phyloP scores from a whole-genome alignment of 2,888 invertebrate genomes.

The Xestia ashworthii region DNA sequence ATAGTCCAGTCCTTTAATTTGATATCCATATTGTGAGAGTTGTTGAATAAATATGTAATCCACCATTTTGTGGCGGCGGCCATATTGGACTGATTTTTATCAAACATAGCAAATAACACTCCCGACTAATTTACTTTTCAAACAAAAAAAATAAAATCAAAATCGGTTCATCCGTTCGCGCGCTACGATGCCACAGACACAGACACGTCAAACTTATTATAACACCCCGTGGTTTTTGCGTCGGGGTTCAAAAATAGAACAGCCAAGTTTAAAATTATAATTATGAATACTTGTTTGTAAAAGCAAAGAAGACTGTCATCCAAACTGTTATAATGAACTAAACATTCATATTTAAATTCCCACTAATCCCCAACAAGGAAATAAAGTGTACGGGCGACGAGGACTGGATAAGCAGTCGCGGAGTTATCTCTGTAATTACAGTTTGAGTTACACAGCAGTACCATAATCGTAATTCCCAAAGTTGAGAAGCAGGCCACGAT shows the following conservation, averaged over 20 bases:
- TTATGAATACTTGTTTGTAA: background rate
- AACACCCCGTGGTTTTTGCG: too few relatives aligned
- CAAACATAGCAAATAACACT: too few relatives aligned
- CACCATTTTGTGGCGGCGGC: too few relatives aligned
- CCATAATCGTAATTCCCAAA: conserved; percentile 76
- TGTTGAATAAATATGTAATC: too few relatives aligned
- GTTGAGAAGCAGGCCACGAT: conserved; percentile 67
- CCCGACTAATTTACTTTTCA: too few relatives aligned
- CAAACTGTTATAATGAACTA: background rate
- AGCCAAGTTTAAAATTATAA: background rate
- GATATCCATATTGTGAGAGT: too few relatives aligned
- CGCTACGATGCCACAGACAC: too few relatives aligned
- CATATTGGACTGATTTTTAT: too few relatives aligned
- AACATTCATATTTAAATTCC: conserved; percentile 26
- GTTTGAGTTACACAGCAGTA: conserved; percentile 71
- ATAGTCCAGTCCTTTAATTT: too few relatives aligned
- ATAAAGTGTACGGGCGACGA: conserved; percentile 57
- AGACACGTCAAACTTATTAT: too few relatives aligned
- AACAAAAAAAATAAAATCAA: too few relatives aligned
- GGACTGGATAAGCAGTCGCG: conserved; percentile 62
- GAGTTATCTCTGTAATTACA: conserved; percentile 70
- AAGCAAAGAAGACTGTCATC: background rate
- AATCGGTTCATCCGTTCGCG: too few relatives aligned
- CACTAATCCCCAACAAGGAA: conserved; percentile 28
- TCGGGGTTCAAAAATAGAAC: background rate